Evolutionary conservation across 2,888 invertebrate genomes (phyloP).

Genomic region (Drosophila formosana): DNA sequence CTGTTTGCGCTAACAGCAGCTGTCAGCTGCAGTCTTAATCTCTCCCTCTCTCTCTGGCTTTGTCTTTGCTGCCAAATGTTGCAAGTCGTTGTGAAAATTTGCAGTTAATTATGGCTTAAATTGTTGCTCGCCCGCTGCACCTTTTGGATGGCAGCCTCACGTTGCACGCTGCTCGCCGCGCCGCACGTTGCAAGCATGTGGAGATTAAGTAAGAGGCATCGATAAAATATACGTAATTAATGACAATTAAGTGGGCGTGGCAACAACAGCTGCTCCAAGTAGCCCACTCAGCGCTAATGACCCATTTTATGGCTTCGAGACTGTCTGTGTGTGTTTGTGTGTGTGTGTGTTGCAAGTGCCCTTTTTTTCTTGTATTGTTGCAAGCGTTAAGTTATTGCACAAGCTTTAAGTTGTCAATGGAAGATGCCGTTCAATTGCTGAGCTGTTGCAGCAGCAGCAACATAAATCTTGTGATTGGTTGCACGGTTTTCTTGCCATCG

Average conservation of each 20-base stretch:
- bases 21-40: conserved; percentile 27
- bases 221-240: conserved; percentile 56
- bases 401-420: conserved; percentile 51
- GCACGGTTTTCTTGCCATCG: not conserved
- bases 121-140: conserved; percentile 7
- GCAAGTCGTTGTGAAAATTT: conserved; percentile 47
- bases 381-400: conserved; percentile 53
- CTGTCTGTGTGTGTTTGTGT: not conserved
- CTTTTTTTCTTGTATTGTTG: conserved; percentile 38
- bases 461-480: conserved; percentile 21
- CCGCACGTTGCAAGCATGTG: conserved; percentile 24
- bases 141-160: conserved; percentile 21
- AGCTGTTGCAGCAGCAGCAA: conserved; percentile 23
- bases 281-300: conserved; percentile 63
- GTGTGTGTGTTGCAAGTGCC: conserved; percentile 33
- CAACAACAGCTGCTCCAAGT: conserved; percentile 31
- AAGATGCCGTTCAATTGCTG: conserved; percentile 42
- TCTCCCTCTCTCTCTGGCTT: not conserved
- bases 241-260: conserved; percentile 58
- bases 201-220: conserved; percentile 59
- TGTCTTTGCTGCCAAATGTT: conserved; percentile 23
- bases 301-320: conserved; percentile 61
- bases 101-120: conserved; percentile 63
- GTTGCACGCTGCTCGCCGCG: conserved; percentile 6
- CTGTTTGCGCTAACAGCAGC: conserved; percentile 10